A percentile compares a stretch with the other conserved stretches of the same genome.
These are phyloP conservation scores for Xanthia togata DNA, from an alignment of 2,888 invertebrate genomes.

Conservation along the genomic window DNA sequence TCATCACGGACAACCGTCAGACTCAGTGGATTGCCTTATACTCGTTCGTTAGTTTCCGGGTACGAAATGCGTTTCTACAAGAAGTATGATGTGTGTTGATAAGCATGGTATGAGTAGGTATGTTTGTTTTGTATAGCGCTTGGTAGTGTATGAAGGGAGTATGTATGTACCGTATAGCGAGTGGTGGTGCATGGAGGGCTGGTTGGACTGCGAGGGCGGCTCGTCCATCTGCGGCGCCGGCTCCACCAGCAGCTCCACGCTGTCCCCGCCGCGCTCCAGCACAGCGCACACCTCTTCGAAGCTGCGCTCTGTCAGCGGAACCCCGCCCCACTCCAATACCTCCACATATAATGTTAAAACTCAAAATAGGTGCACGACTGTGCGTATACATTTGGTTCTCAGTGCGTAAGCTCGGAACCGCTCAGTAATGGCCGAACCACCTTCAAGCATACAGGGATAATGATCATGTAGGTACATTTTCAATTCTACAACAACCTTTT, in stretches of 20 bases:
- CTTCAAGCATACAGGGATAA: neutral
- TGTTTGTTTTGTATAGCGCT: neutral
- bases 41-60: neutral
- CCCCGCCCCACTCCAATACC: slow-evolving; percentile 98
- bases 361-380: neutral
- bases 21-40: neutral
- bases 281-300: slow-evolving; percentile 98
- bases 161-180: slow-evolving; percentile 90
- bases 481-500: neutral
- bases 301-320: slow-evolving; percentile 96
- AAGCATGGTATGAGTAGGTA: slow-evolving; percentile 1
- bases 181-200: slow-evolving; percentile 85
- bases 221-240: slow-evolving; percentile 95
- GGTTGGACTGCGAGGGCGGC: slow-evolving; percentile 75
- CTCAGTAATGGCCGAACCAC: neutral
- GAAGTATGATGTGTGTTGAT: neutral
- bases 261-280: slow-evolving; percentile 96
- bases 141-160: slow-evolving; percentile 78
- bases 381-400: neutral
- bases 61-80: neutral
- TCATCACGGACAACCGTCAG: neutral
- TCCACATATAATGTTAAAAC: slow-evolving; percentile 70
- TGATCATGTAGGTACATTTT: neutral
- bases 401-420: neutral
- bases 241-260: slow-evolving; percentile 96